Base-by-base conservation (phyloP, 2,888 invertebrate genomes). In the Caenorhabditis sulstoni region DNA sequence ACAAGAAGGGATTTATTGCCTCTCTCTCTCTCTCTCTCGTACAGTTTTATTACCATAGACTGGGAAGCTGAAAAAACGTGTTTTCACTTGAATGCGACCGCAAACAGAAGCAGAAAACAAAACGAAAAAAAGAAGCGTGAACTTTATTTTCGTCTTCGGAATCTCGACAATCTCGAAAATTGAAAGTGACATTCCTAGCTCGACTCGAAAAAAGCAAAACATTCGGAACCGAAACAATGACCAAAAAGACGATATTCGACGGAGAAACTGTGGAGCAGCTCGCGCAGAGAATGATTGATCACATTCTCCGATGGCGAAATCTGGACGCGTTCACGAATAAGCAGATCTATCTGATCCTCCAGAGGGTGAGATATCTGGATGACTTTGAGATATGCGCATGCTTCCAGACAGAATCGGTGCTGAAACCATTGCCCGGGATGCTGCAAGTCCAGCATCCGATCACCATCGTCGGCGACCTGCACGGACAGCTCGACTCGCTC, bases 401-500 rank as follows among this genome's bases (percentile, higher is more conserved):
- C 20, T 61, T 66, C 52, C 37, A 82, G 79, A 79, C 76, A 1
- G 67, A 70, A 52, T 20, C 52, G 18, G 44, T 74, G 9, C 64
- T 85, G 41, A 65, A 50, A 45, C 79, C 81, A 0, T 64, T 76
- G 16, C 81, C 85, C 11, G 81, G 85, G 16, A 73, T 86, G 77
- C 50, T 83, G 18, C 59, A 78, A 47, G 39, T 86, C 35, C 59
- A 76, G 29, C 78, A 85, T 7, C 87, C 87, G 7, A 20, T 87
- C 14, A 73, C 79, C 29, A 85, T 87, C 37, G 78, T 87, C 57
- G 87, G 87, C 11, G 85, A 85, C 66, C 81, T 86, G 22, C 87
- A 87, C 71, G 87, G 87, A 12, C 87, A 87, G 68, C 78, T 87
- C 57, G 75, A 66, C 29, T 86, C 87, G 57, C 68, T 87, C 14